A percentile compares a stretch with the other conserved stretches of the same genome.
Conservation (phyloP, 64 coral and sea anemone genomes). For the Montipora efflorescens region DNA sequence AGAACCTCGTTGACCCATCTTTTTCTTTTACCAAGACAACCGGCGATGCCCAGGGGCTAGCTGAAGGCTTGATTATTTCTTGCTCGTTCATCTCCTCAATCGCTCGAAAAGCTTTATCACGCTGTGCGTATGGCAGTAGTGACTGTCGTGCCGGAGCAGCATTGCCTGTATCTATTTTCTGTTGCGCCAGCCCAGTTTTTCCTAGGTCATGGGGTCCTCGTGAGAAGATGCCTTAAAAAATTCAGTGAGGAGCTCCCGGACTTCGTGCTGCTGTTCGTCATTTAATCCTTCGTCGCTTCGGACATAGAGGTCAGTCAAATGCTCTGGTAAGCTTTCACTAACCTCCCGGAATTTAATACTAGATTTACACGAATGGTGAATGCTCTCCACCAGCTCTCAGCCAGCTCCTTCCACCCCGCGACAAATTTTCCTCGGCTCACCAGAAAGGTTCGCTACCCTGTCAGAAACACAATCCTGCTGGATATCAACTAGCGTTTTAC, state of each 20-base stretch:
- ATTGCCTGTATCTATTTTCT: conserved; percentile 33
- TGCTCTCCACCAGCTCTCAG: conserved; percentile 45
- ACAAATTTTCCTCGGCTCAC: conserved; percentile 10
- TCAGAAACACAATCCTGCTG: not conserved
- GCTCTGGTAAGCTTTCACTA: not conserved
- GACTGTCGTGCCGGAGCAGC: not conserved
- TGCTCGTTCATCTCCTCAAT: too few species aligned
- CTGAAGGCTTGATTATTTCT: conserved; percentile 10
- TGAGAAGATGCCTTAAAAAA: conserved; percentile 1
- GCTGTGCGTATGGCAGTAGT: conserved; percentile 21
- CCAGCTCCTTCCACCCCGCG: conserved; percentile 4
- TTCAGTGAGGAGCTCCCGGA: not conserved
- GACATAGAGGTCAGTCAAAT: conserved; percentile 4
- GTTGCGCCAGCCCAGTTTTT: not conserved
- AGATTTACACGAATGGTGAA: not conserved
- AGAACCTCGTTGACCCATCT: not conserved
- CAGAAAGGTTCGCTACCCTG: conserved; percentile 22
- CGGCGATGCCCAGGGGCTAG: conserved; percentile 25
- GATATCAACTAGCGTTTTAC: conserved; percentile 22
- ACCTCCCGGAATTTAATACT: not conserved
- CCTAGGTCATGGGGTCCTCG: conserved; percentile 41
- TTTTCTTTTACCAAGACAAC: conserved; percentile 20
- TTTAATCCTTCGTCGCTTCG: not conserved
- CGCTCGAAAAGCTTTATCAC: not conserved
- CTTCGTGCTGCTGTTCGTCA: too few species aligned